A percentile compares a stretch with the other conserved stretches of the same genome.
Conservation (phyloP, 1,140 invertebrate species). For the Venustaconcha ellipsiformis region DNA sequence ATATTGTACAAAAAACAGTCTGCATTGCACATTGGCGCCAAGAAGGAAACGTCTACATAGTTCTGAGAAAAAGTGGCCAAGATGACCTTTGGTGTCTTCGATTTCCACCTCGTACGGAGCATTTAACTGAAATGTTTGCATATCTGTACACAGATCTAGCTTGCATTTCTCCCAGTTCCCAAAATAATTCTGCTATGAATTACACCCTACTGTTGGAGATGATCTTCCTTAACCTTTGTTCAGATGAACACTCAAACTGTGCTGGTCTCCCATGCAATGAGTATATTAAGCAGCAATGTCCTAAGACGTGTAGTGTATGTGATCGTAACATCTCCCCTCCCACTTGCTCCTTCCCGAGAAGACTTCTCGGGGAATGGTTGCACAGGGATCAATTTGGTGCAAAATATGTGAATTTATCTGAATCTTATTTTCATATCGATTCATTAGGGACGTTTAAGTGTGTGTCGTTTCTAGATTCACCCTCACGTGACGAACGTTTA, state of each 20-base stretch:
- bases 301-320: constrained; percentile 43
- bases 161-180: constrained; percentile 10
- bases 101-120: constrained; percentile 25
- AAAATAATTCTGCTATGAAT: constrained; percentile 11
- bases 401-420: constrained; percentile 27
- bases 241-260: constrained; percentile 52
- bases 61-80: constrained; percentile 31
- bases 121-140: constrained; percentile 13
- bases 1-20: constrained; percentile 33
- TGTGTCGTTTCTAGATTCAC: constrained; percentile 37
- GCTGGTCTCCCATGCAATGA: constrained; percentile 33
- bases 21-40: constrained; percentile 45
- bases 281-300: constrained; percentile 40
- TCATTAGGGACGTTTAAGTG: constrained; percentile 44
- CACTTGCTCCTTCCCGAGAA: constrained; percentile 36
- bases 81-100: constrained; percentile 48
- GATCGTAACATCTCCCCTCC: constrained; percentile 21
- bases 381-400: constrained; percentile 20
- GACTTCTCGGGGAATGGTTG: constrained; percentile 35
- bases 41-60: constrained; percentile 35
- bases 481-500: constrained; percentile 14
- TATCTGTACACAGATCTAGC: constrained; percentile 42
- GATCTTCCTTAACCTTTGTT: constrained; percentile 34
- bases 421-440: constrained; percentile 32
- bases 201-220: constrained; percentile 32